These are phyloP conservation scores for Formica aserva DNA, from an alignment of 2,888 invertebrate genomes.

Conservation along the genomic window DNA sequence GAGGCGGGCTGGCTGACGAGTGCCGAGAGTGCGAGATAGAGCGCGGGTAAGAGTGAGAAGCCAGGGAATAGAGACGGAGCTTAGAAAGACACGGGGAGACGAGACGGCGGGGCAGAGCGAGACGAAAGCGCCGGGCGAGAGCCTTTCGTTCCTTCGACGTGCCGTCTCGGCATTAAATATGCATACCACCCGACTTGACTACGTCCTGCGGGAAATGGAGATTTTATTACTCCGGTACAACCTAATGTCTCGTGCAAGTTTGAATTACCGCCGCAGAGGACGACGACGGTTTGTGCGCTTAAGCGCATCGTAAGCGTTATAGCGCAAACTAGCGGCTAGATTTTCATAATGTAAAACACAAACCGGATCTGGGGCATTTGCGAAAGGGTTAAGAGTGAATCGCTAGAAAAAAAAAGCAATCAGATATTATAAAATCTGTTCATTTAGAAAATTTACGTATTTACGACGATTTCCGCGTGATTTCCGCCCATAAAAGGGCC, in stretches of 20 bases:
- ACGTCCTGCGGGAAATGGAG: constrained; percentile 76
- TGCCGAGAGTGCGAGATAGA: constrained; percentile 41
- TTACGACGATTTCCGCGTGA: background rate
- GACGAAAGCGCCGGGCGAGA: constrained; percentile 39
- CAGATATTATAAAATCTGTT: background rate
- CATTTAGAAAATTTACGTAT: constrained; percentile 8
- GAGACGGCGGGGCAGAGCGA: constrained; percentile 23
- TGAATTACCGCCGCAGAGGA: constrained; percentile 70
- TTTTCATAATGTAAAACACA: constrained; percentile 30
- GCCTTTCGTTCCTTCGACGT: constrained; percentile 72
- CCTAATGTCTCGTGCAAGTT: constrained; percentile 74
- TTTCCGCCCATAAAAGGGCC: background rate
- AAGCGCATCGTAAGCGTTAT: constrained; percentile 59
- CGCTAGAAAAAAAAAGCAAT: background rate
- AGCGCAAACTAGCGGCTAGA: constrained; percentile 5
- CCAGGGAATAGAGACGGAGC: constrained; percentile 13
- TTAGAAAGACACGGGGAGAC: constrained; percentile 48
- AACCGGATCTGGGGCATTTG: background rate
- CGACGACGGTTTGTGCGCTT: constrained; percentile 57
- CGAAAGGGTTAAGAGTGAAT: background rate
- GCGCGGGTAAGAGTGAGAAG: constrained; percentile 3
- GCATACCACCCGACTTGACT: constrained; percentile 74
- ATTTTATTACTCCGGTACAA: constrained; percentile 76
- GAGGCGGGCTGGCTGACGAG: constrained; percentile 44
- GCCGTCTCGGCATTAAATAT: constrained; percentile 75